Evolutionary conservation across 1,140 invertebrate genomes (phyloP).

Genomic region (Drosophila albomicans): DNA sequence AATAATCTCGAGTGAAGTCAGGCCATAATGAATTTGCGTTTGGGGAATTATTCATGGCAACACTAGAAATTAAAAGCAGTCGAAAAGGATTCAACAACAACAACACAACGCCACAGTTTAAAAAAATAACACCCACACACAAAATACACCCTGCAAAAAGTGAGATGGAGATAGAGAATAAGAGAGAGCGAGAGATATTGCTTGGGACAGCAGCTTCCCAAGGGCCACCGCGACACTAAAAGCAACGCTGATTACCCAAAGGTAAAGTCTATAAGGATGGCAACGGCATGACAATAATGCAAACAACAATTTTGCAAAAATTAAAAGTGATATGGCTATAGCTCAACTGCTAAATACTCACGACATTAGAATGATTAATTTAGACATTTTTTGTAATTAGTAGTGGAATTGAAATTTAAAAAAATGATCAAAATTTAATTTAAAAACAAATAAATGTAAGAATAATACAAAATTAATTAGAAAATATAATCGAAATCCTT

Average conservation of each 20-base stretch:
- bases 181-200: conserved; percentile 19
- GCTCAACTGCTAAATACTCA: conserved; percentile 1
- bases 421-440: no score
- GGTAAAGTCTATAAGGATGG: conserved; percentile 49
- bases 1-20: neutral
- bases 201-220: conserved; percentile 37
- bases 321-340: neutral
- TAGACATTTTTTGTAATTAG: no score
- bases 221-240: conserved; percentile 27
- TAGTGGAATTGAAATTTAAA: no score
- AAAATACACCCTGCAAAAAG: conserved; percentile 8
- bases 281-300: conserved; percentile 19
- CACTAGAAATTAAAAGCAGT: conserved; percentile 61
- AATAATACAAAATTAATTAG: no score
- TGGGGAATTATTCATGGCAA: conserved; percentile 43
- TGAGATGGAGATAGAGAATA: neutral
- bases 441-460: no score
- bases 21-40: conserved; percentile 53
- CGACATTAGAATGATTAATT: no score
- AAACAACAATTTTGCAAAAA: conserved; percentile 13
- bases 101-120: no score
- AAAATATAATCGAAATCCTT: no score
- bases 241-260: conserved; percentile 75
- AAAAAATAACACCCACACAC: neutral
- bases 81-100: conserved; percentile 36